phyloP scores from a whole-genome alignment of 1,140 invertebrate genomes.

The Pygmarrhopalites habei region DNA sequence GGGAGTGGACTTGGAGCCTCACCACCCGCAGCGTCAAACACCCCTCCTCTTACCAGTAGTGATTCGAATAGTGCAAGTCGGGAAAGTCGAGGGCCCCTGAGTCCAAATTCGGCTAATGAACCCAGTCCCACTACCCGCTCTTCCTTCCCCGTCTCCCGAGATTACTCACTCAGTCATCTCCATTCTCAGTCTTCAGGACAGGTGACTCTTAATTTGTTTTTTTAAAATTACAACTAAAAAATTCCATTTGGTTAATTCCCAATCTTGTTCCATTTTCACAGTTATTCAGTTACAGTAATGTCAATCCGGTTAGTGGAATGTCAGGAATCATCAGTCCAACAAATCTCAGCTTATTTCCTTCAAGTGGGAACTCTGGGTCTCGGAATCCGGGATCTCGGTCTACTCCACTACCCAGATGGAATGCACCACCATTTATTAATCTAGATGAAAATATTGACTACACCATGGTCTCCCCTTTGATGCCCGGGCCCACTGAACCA shows the following conservation, averaged over 20 bases:
- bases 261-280: no score
- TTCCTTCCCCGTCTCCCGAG: slow-evolving; percentile 36
- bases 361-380: slow-evolving; percentile 63
- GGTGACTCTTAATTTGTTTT: slow-evolving; percentile 14
- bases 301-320: slow-evolving; percentile 62
- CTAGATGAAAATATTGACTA: slow-evolving; percentile 82
- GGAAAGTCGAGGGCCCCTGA: slow-evolving; percentile 38
- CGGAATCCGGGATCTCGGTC: slow-evolving; percentile 53
- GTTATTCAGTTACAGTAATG: slow-evolving; percentile 82
- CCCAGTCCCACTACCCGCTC: slow-evolving; percentile 28
- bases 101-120: slow-evolving; percentile 39
- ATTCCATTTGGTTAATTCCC: slow-evolving; percentile 11
- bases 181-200: slow-evolving; percentile 40
- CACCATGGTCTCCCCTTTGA: slow-evolving; percentile 74
- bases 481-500: slow-evolving; percentile 53
- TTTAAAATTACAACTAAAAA: not conserved
- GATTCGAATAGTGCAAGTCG: slow-evolving; percentile 25
- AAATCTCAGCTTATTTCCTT: slow-evolving; percentile 79
- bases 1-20: slow-evolving; percentile 36
- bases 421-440: slow-evolving; percentile 72
- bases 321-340: slow-evolving; percentile 81
- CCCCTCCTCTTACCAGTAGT: slow-evolving; percentile 47
- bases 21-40: slow-evolving; percentile 57
- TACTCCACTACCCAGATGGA: slow-evolving; percentile 70
- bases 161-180: slow-evolving; percentile 39